A percentile compares a stretch with the other conserved stretches of the same genome.
These are phyloP conservation scores for Selenia dentaria DNA, from an alignment of 2,888 invertebrate genomes.

Conservation along the genomic window DNA sequence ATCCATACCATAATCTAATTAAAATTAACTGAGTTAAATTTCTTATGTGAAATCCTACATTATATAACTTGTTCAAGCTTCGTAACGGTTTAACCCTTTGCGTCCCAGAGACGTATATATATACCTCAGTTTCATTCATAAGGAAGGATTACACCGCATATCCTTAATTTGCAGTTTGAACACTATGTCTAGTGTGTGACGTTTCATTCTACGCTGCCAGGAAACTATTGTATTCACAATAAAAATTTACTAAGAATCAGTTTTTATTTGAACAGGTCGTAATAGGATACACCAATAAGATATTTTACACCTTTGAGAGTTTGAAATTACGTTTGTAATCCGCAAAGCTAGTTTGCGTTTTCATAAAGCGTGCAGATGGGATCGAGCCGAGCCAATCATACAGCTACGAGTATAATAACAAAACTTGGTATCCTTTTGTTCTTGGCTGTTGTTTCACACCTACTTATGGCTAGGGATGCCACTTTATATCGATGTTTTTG, in stretches of 20 bases:
- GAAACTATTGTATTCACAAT: neutral
- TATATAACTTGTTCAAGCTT: too few relatives aligned
- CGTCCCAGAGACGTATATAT: too few relatives aligned
- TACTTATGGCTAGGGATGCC: conserved; percentile 59
- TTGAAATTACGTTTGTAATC: conserved; percentile 6
- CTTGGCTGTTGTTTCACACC: conserved; percentile 73
- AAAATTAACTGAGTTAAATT: too few relatives aligned
- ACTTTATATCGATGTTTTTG: neutral
- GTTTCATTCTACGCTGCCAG: too few relatives aligned
- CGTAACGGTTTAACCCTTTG: too few relatives aligned
- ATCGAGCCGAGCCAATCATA: conserved; percentile 27
- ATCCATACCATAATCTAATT: too few relatives aligned
- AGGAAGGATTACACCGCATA: too few relatives aligned
- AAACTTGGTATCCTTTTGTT: conserved; percentile 62
- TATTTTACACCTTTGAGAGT: conserved; percentile 9
- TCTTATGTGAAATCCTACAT: too few relatives aligned
- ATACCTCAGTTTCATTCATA: too few relatives aligned
- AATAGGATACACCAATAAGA: neutral
- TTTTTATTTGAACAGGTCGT: neutral
- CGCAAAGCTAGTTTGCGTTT: conserved; percentile 18
- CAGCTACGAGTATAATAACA: conserved; percentile 34
- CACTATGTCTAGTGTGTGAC: too few relatives aligned
- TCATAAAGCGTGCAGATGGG: conserved; percentile 25
- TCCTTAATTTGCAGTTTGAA: too few relatives aligned
- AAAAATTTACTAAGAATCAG: conserved; percentile 2